Evolutionary conservation across 2,797 vertebrate genomes (phyloP).

Genomic region (Simalia tracyae): DNA sequence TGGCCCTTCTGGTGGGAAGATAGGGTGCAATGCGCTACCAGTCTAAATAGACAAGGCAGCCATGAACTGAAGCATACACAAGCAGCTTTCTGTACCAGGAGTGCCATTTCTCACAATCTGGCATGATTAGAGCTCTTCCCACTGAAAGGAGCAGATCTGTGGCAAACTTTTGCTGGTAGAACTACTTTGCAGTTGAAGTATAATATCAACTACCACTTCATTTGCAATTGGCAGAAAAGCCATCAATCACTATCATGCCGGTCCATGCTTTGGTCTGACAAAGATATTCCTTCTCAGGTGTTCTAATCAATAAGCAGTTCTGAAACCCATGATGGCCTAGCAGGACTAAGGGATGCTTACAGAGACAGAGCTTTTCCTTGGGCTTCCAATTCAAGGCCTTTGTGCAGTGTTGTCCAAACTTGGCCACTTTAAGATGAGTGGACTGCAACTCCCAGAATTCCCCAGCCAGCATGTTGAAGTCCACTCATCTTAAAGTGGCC

Average conservation of each 20-base stretch:
- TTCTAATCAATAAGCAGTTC: background rate
- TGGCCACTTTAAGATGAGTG: no score
- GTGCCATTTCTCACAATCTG: background rate
- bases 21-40: background rate
- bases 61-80: background rate
- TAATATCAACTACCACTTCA: constrained; percentile 9
- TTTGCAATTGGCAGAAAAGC: background rate
- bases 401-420: no score
- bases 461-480: no score
- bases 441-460: no score
- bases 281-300: background rate
- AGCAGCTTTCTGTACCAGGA: background rate
- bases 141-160: background rate
- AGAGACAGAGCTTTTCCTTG: background rate
- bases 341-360: background rate
- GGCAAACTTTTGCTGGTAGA: background rate
- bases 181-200: background rate
- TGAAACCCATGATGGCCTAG: background rate
- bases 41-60: background rate
- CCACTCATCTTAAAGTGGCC: no score
- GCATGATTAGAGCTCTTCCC: background rate
- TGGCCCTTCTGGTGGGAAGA: background rate
- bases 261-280: background rate
- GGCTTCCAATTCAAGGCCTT: background rate
- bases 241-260: background rate